Evolutionary conservation across 2,113 vertebrate species (phyloP).

Genomic region (Bucco capensis): DNA sequence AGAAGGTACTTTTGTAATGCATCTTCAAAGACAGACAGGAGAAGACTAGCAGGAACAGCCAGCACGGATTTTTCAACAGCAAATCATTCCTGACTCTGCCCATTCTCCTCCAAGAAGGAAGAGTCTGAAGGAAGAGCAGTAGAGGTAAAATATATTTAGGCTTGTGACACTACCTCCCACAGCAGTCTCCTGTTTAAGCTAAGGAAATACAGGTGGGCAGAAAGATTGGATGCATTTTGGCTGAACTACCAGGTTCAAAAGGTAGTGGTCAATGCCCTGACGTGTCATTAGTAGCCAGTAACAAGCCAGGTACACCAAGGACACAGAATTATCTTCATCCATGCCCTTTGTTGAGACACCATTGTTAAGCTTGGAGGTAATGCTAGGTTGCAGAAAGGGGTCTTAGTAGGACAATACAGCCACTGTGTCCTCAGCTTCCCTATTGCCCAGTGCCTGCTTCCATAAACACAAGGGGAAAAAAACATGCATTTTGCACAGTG

Average conservation of each 20-base stretch:
- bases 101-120: neutral
- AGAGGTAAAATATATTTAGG: neutral
- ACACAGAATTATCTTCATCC: neutral
- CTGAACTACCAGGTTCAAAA: neutral
- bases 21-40: neutral
- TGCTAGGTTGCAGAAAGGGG: neutral
- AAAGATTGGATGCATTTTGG: neutral
- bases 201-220: neutral
- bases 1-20: neutral
- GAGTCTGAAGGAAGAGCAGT: neutral
- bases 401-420: neutral
- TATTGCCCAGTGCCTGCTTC: neutral
- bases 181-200: neutral
- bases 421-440: neutral
- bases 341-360: neutral
- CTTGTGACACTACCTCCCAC: neutral
- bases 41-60: neutral
- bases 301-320: neutral
- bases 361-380: fast-evolving
- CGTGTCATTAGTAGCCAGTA: neutral
- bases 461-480: neutral
- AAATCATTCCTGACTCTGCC: neutral
- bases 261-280: neutral
- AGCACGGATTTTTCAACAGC: neutral
- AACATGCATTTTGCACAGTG: fast-evolving